Conservation (phyloP, 2,797 vertebrate species). For the Bucorvus abyssinicus region DNA sequence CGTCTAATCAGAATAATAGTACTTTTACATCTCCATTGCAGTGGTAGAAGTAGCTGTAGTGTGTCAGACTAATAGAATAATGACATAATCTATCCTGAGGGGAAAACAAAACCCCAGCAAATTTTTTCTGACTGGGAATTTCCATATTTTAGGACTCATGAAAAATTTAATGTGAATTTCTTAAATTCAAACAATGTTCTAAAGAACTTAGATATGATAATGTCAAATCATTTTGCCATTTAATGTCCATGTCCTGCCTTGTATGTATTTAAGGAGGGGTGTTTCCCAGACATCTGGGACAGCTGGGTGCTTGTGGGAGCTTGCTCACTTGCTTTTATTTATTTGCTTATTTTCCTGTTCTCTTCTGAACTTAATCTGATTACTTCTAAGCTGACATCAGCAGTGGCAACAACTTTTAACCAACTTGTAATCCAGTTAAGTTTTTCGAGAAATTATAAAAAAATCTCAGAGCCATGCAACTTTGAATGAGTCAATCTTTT, state of each 20-base stretch:
- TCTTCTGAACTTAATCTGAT: background rate
- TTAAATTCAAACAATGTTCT: background rate
- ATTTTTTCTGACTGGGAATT: background rate
- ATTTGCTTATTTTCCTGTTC: background rate
- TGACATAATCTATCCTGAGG: background rate
- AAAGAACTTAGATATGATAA: background rate
- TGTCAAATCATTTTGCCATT: background rate
- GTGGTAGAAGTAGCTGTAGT: background rate
- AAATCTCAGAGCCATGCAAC: background rate
- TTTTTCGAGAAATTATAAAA: background rate
- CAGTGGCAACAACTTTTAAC: background rate
- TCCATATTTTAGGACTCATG: background rate
- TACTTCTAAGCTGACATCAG: background rate
- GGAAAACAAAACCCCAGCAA: fast-evolving
- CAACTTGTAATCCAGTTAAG: background rate
- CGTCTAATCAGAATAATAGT: background rate
- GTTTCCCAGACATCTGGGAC: background rate
- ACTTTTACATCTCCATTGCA: background rate
- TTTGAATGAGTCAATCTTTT: background rate
- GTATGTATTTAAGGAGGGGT: background rate
- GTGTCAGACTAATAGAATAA: background rate
- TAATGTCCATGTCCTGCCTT: background rate
- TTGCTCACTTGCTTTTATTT: background rate
- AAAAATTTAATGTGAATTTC: background rate
- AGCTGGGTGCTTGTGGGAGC: background rate